Evolutionary conservation across 64 coral and sea anemone genomes (phyloP), one percentile per base, ranked within the genome.

Genomic region (Exaiptasia diaphana): DNA sequence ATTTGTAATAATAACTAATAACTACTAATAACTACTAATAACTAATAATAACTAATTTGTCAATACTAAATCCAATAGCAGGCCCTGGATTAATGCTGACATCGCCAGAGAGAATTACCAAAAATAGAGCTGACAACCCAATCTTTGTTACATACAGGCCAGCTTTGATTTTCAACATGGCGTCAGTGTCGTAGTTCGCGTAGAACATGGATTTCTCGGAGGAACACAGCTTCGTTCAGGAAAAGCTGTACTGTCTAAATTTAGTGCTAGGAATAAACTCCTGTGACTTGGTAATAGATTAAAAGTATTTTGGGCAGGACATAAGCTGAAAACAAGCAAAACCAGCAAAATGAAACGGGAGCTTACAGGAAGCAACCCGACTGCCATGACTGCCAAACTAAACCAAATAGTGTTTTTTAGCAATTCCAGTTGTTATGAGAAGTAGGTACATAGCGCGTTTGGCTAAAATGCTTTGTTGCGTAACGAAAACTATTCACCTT

Each of bases 31-130:
- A n/a, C n/a, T n/a, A n/a, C n/a, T n/a, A n/a, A n/a, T n/a, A n/a
- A n/a, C n/a, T n/a, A n/a, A n/a, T n/a, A n/a, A n/a, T n/a, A n/a
- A n/a, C n/a, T n/a, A n/a, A n/a, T n/a, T 69, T 69, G 32, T 22
- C 65, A 33, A 2, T 21, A 26, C 6, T 59, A 59, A 2, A 4
- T 1, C 4, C 22, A 44, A 15, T 38, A 77, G 7, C 20, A 80
- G 77, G 78, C 5, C 78, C 78, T 26, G 78, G 78, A 38, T 81
- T 81, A 43, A 67, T 23, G 48, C 36, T 44, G 24, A 40, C 65
- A 82, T 82, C 79, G 50, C 79, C 79, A 69, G 62, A 65, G 17
- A 81, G 78, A 20, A 81, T 65, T 32, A 81, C 26, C 11, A 81
- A 41, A 43, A 31, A 29, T 15, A 82, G 20, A 18, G 79, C 42